Evolutionary conservation across 2,113 vertebrate species (phyloP), one percentile per base, ranked within the genome.

Genomic region (Otus sunia): DNA sequence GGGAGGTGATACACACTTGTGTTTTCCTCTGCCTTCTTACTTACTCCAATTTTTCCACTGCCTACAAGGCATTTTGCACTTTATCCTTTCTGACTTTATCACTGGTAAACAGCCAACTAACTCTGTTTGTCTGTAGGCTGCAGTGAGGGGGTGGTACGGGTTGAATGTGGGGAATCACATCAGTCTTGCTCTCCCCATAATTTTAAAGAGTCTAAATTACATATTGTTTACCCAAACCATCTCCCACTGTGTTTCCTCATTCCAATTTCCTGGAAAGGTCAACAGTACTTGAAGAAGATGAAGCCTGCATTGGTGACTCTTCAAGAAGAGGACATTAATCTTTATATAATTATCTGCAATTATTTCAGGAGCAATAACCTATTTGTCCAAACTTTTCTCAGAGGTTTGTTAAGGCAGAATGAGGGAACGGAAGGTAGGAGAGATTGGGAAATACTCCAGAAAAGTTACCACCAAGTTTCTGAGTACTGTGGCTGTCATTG

Each of bases 361-460:
- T 43, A 29, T 83, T 93, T 52, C 59, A 93, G 74, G 88, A 92
- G 94, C 93, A 93, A 96, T 92, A 94, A 95, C 88, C 80, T 62
- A 0, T 34, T 47, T 88, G 55, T 79, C 74, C 90, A 53, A 76
- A 62, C 75, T 86, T 80, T 95, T 94, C 90, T 88, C 67, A 90
- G 83, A 58, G 71, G 76, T 41, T 56, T 6, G 37, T 86, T 81
- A 59, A 55, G 66, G 66, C 43, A n/a, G 39, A 17, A 14, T 3
- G 18, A 79, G 50, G 62, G 53, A 26, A 68, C 3, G 6, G 62
- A 64, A 92, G 91, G 78, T 66, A 43, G 67, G 39, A 83, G 78
- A 63, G 37, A 1, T 23, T 71, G 86, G 60, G 90, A 81, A 74
- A 39, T 2, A 26, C 37, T 43, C 73, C 63, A 60, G 71, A 72